A percentile compares a stretch with the other conserved stretches of the same genome.
Evolutionary conservation across 2,113 vertebrate species (phyloP).

Genomic region (Clarias gariepinus): DNA sequence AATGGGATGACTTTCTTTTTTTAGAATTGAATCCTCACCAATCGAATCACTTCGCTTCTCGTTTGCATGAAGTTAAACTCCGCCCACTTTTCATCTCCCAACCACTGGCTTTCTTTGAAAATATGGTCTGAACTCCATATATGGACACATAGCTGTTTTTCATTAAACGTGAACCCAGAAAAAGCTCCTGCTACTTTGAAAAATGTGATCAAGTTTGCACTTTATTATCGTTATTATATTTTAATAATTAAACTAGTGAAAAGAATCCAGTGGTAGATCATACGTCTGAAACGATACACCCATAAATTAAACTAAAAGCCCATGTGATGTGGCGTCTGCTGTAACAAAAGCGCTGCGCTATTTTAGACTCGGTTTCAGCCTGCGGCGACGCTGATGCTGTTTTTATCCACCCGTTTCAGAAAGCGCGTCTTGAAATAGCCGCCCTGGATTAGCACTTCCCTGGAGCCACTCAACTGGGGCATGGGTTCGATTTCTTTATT

Average conservation of each 20-base stretch:
- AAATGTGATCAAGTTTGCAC: not conserved
- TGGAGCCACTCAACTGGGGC: not conserved
- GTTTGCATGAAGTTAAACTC: not conserved
- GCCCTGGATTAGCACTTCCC: not conserved
- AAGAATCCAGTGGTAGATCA: not conserved
- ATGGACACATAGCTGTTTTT: too few species aligned
- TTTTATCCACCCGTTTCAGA: not conserved
- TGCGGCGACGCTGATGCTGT: not conserved
- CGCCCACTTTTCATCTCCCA: not conserved
- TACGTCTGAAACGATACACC: not conserved
- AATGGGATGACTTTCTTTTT: not conserved
- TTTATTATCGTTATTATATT: not conserved
- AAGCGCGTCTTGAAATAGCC: constrained; percentile 10
- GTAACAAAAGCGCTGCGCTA: not conserved
- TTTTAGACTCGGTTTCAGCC: not conserved
- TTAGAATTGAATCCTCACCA: not conserved
- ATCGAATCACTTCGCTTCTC: not conserved
- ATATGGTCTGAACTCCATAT: not conserved
- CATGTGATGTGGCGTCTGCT: not conserved
- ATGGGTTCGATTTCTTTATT: not conserved
- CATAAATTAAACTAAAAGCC: not conserved
- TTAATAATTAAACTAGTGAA: not conserved
- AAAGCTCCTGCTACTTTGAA: not conserved
- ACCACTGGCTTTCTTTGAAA: not conserved
- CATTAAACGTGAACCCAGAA: not conserved